These are phyloP conservation scores for Marronus borbonicus DNA, from an alignment of 2,888 invertebrate species.

Conservation along the genomic window DNA sequence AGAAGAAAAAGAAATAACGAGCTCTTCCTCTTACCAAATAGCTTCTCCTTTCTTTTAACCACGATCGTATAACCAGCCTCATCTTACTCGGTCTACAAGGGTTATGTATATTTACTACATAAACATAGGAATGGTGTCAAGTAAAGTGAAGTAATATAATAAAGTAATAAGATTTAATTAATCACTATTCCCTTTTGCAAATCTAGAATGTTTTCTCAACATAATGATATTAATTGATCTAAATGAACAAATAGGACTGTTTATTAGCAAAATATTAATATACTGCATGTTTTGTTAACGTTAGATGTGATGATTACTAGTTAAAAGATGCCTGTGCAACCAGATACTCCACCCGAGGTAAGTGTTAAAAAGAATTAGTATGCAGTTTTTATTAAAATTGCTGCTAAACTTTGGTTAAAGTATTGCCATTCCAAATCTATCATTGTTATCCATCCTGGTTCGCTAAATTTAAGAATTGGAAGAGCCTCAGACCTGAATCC, in stretches of 20 bases:
- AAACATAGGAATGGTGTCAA: no score
- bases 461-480: slow-evolving; percentile 90
- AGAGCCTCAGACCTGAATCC: slow-evolving; percentile 93
- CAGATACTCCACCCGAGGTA: slow-evolving; percentile 52
- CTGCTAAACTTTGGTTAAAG: slow-evolving; percentile 68
- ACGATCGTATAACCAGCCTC: no score
- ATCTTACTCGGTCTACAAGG: no score
- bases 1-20: no score
- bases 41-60: no score
- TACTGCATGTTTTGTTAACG: background rate
- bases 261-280: background rate
- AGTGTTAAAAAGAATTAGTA: background rate
- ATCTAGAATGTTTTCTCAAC: no score
- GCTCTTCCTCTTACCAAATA: no score
- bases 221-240: slow-evolving; percentile 35
- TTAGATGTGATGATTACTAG: background rate
- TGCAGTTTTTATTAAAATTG: slow-evolving; percentile 19
- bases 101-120: no score
- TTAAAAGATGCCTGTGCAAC: slow-evolving; percentile 47
- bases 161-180: no score
- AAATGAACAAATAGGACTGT: slow-evolving; percentile 26
- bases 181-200: no score
- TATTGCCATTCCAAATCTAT: slow-evolving; percentile 86
- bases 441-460: slow-evolving; percentile 96
- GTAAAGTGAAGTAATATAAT: no score